Evolutionary conservation across 53 echinoderm and acorn worm genomes (phyloP), one percentile per base, ranked within the genome.

Genomic region (Holothuria scabra): DNA sequence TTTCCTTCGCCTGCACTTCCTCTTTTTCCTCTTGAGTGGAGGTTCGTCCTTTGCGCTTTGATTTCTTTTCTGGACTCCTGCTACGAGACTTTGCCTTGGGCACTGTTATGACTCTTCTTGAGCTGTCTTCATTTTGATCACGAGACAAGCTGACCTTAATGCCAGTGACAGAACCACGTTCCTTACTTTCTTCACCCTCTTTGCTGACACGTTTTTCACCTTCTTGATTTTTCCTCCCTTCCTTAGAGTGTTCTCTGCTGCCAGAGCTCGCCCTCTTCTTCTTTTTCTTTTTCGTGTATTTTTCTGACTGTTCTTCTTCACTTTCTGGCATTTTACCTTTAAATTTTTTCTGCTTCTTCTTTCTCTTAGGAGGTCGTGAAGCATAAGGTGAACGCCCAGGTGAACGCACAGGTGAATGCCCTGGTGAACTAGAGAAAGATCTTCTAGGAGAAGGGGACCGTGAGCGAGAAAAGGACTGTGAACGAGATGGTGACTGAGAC

Each of bases 221-320:
- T 2, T 65, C 87, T 8, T 31, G 19, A 59, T 46, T 57, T 52
- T 91, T 88, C 49, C 55, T 81, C 57, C 59, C 60, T 16, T 89
- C 62, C 41, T 86, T 89, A 7, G 55, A 2, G 29, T 79, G 84
- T n/a, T 37, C 82, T 35, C 81, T 85, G 69, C 81, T 89, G 18
- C 57, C 86, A 56, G 29, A 56, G 18, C 59, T 49, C 29, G 28
- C 58, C n/a, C 25, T 66, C 68, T 84, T 89, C 52, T 89, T 89
- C 89, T 89, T 89, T 60, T 78, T 89, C 69, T 84, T 89, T 44
- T 67, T 65, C 21, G 68, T 25, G 38, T 67, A 67, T n/a, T 65
- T 76, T 16, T 37, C 49, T 63, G 61, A 49, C 55, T 59, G 46
- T 28, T 89, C 84, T 14, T 56, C 35, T 2, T 66, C 69, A 29